Percentiles rank a stretch among this genome's conserved stretches.
These are phyloP conservation scores for Leptogaster cylindrica DNA, from an alignment of 2,888 invertebrate species.

Conservation along the genomic window DNA sequence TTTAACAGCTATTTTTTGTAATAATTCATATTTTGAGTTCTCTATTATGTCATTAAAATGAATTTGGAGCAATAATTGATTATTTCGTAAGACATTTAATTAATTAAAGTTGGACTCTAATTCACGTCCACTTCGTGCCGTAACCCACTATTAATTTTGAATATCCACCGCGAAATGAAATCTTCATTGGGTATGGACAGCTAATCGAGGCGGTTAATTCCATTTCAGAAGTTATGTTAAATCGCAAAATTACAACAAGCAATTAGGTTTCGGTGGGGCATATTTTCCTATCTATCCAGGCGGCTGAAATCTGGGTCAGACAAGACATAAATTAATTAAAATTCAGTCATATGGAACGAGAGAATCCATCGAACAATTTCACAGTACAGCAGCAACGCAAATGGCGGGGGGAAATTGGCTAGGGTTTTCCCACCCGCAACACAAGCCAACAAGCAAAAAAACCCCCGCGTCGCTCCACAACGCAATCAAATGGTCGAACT, in stretches of 20 bases:
- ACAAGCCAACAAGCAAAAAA: too few species aligned
- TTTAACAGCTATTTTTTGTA: too few species aligned
- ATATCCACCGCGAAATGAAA: background rate
- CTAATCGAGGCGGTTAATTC: conserved; percentile 1
- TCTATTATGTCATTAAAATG: too few species aligned
- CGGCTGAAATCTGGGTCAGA: conserved; percentile 43
- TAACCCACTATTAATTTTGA: too few species aligned
- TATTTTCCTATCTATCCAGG: conserved; percentile 33
- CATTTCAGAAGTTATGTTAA: conserved; percentile 26
- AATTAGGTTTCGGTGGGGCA: background rate
- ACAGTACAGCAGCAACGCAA: conserved; percentile 37
- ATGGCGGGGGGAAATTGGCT: conserved; percentile 4
- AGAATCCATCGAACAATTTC: conserved; percentile 39
- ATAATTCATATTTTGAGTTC: too few species aligned
- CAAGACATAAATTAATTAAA: conserved; percentile 45
- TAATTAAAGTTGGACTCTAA: too few species aligned
- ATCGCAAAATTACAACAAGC: conserved; percentile 23
- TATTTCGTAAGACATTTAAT: too few species aligned
- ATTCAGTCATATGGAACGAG: conserved; percentile 43
- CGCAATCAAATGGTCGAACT: background rate
- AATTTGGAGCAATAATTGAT: too few species aligned
- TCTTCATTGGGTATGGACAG: background rate
- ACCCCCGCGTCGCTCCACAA: conserved; percentile 37
- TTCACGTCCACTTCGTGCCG: too few species aligned
- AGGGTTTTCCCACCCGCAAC: conserved; percentile 27